Base-by-base conservation (phyloP, 1,140 invertebrate species). In the Ostrea denselamellosa region DNA sequence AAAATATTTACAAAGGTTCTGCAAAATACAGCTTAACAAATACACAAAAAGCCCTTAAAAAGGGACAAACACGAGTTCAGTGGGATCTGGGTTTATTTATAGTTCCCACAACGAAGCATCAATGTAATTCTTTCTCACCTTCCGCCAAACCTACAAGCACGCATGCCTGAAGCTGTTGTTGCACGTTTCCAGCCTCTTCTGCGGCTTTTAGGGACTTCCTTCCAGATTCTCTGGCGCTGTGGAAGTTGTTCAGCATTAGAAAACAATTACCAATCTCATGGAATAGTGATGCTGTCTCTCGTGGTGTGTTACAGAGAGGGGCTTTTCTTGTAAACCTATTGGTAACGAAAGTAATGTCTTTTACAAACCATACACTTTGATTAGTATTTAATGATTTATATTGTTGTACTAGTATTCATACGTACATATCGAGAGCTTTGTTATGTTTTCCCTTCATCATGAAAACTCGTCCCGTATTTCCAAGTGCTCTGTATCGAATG, bases 181-280 rank as follows among this genome's bases (percentile, higher is more conserved):
- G 89, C 28, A 90, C 89, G 87, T 95, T 92, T 3, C 91, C 90
- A 19, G 91, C 91, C 56, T 93, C 92, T 8, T 91, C 56, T 12
- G 94, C 94, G 22, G 90, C 90, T 14, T 89, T 86, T 9, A 94
- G 85, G 12, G 94, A 92, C 87, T 93, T 93, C 65, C 93, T 83
- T 0, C 93, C 95, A 87, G 91, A 93, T 14, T 94, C 93, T 65
- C 91, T 87, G 2, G 94, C 92, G 77, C 93, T 90, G 34, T 91
- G 88, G 86, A 90, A 91, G 19, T 93, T 90, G 44, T 89, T 92
- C 82, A 94, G 90, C 89, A 93, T 92, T 62, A 95, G 90, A 89
- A 94, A 93, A 88, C 95, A 95, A 83, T 94, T 92, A 8, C 94
- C 94, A n/a, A 95, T 94, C 89, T 95, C 94, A 85, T 95, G 94